A percentile compares a stretch with the other conserved stretches of the same genome.
These are phyloP conservation scores for Cossypha niveicapilla DNA, from an alignment of 2,797 vertebrate genomes.

Conservation along the genomic window DNA sequence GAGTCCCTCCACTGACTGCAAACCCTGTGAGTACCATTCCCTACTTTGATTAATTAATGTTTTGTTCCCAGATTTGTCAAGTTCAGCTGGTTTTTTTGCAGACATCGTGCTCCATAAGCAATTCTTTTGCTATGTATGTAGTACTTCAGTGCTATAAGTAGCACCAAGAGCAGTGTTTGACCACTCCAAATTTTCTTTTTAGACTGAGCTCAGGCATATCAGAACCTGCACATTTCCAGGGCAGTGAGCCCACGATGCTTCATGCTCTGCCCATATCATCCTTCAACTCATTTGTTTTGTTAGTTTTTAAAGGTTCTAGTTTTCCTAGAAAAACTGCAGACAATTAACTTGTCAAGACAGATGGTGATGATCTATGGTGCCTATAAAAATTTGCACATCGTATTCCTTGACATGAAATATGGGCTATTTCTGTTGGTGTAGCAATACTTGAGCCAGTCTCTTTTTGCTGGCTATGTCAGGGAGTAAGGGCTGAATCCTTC, in stretches of 20 bases:
- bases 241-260: not conserved
- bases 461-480: not conserved
- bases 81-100: not conserved
- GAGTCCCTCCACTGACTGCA: not conserved
- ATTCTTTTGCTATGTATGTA: not conserved
- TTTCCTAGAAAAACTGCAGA: conserved; percentile 23
- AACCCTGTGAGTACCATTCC: not conserved
- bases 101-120: not conserved
- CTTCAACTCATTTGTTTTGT: not conserved
- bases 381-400: not conserved
- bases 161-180: not conserved
- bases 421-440: not conserved
- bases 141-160: not conserved
- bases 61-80: conserved; percentile 16
- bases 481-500: not conserved
- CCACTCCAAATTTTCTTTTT: not conserved
- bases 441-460: not conserved
- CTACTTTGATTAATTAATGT: conserved; percentile 4
- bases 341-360: conserved; percentile 25
- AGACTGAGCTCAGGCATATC: not conserved
- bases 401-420: not conserved
- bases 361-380: conserved; percentile 23
- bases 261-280: not conserved
- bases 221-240: not conserved
- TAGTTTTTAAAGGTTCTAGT: conserved; percentile 6